Evolutionary conservation across 2,888 invertebrate genomes (phyloP).

Genomic region (Euspilapteryx auroguttella): DNA sequence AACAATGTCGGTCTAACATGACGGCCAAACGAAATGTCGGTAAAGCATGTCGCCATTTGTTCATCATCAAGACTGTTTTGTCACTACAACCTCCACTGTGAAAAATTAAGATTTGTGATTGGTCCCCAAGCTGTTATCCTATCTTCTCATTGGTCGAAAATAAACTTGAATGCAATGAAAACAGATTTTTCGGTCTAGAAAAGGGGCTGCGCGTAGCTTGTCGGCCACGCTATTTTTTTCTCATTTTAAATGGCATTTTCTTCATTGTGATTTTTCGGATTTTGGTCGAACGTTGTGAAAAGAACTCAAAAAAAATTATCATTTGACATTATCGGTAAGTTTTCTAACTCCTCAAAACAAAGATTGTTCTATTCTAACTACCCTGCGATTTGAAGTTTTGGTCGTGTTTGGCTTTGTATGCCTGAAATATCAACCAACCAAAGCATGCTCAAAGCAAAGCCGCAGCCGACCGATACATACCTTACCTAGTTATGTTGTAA

Average conservation of each 20-base stretch:
- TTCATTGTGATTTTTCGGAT: slow-evolving; percentile 16
- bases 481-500: too few relatives aligned
- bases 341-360: too few relatives aligned
- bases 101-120: slow-evolving; percentile 15
- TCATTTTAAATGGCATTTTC: slow-evolving; percentile 37
- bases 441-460: too few relatives aligned
- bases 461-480: too few relatives aligned
- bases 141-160: slow-evolving; percentile 2
- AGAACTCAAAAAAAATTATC: slow-evolving; percentile 27
- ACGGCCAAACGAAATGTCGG: slow-evolving; percentile 23
- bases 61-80: slow-evolving; percentile 26
- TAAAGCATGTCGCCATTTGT: slow-evolving; percentile 15
- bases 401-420: too few relatives aligned
- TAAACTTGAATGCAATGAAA: slow-evolving; percentile 14
- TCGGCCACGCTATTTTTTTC: slow-evolving; percentile 42
- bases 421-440: too few relatives aligned
- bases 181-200: slow-evolving; percentile 31
- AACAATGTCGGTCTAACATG: too few relatives aligned
- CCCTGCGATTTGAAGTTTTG: too few relatives aligned
- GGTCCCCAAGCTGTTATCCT: too few relatives aligned
- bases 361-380: too few relatives aligned
- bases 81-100: slow-evolving; percentile 8
- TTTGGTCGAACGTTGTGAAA: too few relatives aligned
- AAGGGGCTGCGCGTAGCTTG: slow-evolving; percentile 23
- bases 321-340: slow-evolving; percentile 30